Base-by-base conservation (phyloP, 2,888 invertebrate genomes). In the Agrilus cyanescens region DNA sequence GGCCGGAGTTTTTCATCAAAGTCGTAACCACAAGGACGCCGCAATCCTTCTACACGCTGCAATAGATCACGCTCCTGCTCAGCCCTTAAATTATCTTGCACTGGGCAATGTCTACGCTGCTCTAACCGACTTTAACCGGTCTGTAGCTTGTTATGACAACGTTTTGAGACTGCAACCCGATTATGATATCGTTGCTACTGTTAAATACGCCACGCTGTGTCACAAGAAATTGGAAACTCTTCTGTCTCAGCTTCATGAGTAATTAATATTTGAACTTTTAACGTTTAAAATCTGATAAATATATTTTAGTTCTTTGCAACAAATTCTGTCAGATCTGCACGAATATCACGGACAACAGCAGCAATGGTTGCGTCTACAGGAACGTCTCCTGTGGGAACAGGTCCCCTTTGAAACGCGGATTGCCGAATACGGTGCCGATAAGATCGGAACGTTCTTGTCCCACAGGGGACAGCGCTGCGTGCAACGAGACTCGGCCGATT, bases 31-130 rank as follows among this genome's bases (percentile, higher is more conserved):
- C 1, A 76, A 78, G 46, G 86, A 87, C 62, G 86, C 86, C 1
- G 74, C 80, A 1, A 73, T 80, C 46, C 71, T 87, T 36, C 69
- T 86, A 1, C 77, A 78, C 53, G 79, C 82, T 12, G 83, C 86
- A 0, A 71, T 83, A 10, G 83, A 85, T 56, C 79, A 85, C 53
- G 76, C 79, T 34, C 77, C 79, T 1, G 66, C 70, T 13, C 72
- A 73, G 52, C 67, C 76, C 3, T 65, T 72, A 34, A 75, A 74
- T 49, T 79, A 82, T 60, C 78, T 83, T 53, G 76, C 80, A 4
- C 66, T 87, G 12, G 86, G 78, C 6, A 82, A 83, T 59, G 77
- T 83, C 13, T 84, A 82, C 61, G 82, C 84, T 2, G 73, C 80
- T 10, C 53, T 75, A 20, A 77, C 78, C 1, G 82, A 85, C 47